Conservation (phyloP, 2,888 invertebrate species). For the Barypeithes pellucidus region DNA sequence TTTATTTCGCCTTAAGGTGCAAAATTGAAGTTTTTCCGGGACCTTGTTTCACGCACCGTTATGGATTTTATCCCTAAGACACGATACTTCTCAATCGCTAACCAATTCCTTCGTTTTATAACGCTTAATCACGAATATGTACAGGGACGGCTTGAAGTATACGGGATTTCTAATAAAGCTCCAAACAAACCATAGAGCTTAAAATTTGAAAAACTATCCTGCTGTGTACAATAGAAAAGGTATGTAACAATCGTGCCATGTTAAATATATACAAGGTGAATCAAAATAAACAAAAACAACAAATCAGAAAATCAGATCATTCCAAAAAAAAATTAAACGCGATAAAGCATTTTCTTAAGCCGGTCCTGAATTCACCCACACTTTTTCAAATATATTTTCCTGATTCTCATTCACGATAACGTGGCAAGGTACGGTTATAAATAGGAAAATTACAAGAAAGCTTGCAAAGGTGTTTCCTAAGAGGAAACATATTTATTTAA, state of each 20-base stretch:
- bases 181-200: too few species aligned
- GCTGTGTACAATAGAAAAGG: too few species aligned
- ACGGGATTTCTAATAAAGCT: too few species aligned
- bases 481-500: not conserved
- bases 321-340: too few species aligned
- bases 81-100: constrained; percentile 64
- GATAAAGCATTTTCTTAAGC: too few species aligned
- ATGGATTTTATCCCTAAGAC: constrained; percentile 61
- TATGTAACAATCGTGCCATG: too few species aligned
- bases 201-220: too few species aligned
- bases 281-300: too few species aligned
- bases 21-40: constrained; percentile 29
- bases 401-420: constrained; percentile 11
- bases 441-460: constrained; percentile 1
- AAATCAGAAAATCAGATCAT: too few species aligned
- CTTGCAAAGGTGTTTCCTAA: not conserved
- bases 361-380: not conserved
- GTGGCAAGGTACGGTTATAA: constrained; percentile 3
- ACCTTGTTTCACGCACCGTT: constrained; percentile 61
- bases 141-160: not conserved
- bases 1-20: constrained; percentile 16
- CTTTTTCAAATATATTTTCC: constrained; percentile 12
- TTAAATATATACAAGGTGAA: too few species aligned
- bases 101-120: constrained; percentile 57
- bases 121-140: constrained; percentile 59